Percentiles rank a stretch among this genome's conserved stretches.
These are phyloP conservation scores for Drosophila histrio DNA, from an alignment of 2,888 invertebrate genomes.

Conservation along the genomic window DNA sequence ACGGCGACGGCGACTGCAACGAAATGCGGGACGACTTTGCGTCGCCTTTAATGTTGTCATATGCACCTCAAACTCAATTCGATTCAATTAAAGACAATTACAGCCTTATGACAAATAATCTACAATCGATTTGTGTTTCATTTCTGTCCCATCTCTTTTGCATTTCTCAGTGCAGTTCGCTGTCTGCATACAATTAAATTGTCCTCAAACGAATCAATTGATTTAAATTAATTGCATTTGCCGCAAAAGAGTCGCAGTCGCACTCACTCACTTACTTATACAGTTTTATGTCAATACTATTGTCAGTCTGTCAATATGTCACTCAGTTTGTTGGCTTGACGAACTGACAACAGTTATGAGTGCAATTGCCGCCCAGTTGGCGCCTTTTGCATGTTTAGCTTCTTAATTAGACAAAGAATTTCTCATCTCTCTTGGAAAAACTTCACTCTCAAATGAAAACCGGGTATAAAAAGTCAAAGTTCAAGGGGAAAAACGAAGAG, in stretches of 20 bases:
- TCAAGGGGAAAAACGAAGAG: conserved; percentile 11
- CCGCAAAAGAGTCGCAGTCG: conserved; percentile 62
- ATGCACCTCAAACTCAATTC: conserved; percentile 84
- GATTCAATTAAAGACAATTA: conserved; percentile 84
- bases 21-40: conserved; percentile 62
- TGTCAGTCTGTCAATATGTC: background rate
- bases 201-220: conserved; percentile 85
- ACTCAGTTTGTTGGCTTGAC: conserved; percentile 32
- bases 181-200: conserved; percentile 83
- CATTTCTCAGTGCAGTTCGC: conserved; percentile 50
- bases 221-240: conserved; percentile 84
- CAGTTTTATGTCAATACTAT: background rate
- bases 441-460: conserved; percentile 11
- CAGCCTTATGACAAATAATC: conserved; percentile 79
- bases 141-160: conserved; percentile 39
- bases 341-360: conserved; percentile 55
- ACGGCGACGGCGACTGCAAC: conserved; percentile 21
- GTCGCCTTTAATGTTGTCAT: conserved; percentile 82
- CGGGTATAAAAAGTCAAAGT: conserved; percentile 36
- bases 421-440: conserved; percentile 18
- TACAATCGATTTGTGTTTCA: conserved; percentile 70
- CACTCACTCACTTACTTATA: conserved; percentile 5
- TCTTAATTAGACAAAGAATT: conserved; percentile 70
- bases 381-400: conserved; percentile 45
- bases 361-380: conserved; percentile 52